These are phyloP conservation scores for Muscina levida DNA, from an alignment of 2,888 invertebrate species.

Conservation along the genomic window DNA sequence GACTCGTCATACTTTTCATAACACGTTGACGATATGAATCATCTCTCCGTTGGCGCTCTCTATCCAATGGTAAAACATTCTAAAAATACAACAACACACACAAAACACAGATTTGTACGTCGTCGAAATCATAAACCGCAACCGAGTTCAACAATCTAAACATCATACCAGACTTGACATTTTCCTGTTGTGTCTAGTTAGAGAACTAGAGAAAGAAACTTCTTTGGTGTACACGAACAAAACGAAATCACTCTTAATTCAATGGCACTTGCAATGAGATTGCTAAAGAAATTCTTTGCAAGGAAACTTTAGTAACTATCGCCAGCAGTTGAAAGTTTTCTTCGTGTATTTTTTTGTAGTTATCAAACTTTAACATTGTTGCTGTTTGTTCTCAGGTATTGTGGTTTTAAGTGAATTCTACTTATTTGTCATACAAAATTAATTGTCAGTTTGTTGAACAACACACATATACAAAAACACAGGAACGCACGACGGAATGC, in stretches of 20 bases:
- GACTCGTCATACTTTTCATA: conserved; percentile 31
- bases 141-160: neutral
- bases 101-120: neutral
- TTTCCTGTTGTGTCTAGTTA: no score
- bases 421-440: conserved; percentile 51
- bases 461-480: neutral
- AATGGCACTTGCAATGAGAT: conserved; percentile 47
- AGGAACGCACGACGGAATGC: neutral
- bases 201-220: no score
- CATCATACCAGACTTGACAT: conserved; percentile 44
- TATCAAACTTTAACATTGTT: neutral
- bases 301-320: conserved; percentile 28
- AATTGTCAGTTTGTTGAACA: conserved; percentile 33
- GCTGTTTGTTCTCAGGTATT: conserved; percentile 3
- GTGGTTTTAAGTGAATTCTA: neutral
- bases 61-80: conserved; percentile 5
- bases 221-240: no score
- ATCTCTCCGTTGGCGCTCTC: neutral
- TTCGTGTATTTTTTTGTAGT: conserved; percentile 2
- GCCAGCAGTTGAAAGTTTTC: conserved; percentile 30
- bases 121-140: neutral
- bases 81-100: conserved; percentile 8
- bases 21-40: conserved; percentile 40
- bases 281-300: conserved; percentile 35
- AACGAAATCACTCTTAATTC: neutral